A percentile compares a stretch with the other conserved stretches of the same genome.
Evolutionary conservation across 2,113 vertebrate genomes (phyloP).

Genomic region (Silurus asotus): DNA sequence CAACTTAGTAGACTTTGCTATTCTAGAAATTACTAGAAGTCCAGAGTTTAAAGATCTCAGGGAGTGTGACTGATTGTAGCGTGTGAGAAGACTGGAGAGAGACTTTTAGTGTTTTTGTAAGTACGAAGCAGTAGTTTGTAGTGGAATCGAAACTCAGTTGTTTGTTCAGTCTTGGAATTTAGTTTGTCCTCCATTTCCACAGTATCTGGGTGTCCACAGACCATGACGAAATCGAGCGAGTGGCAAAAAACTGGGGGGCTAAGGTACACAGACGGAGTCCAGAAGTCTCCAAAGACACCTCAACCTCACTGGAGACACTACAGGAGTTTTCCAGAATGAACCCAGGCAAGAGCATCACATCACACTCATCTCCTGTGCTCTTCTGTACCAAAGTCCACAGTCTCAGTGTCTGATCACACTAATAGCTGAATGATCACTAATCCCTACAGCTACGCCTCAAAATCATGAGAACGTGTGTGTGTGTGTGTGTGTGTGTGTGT

Average conservation of each 20-base stretch:
- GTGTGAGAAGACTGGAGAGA: too few relatives aligned
- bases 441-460: neutral
- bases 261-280: slow-evolving; percentile 85
- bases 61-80: too few relatives aligned
- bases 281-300: slow-evolving; percentile 84
- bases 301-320: slow-evolving; percentile 88
- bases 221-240: slow-evolving; percentile 85
- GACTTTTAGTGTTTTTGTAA: too few relatives aligned
- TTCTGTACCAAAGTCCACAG: neutral
- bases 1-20: too few relatives aligned
- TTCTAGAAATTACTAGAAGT: too few relatives aligned
- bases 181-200: slow-evolving; percentile 26
- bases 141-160: too few relatives aligned
- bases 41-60: too few relatives aligned
- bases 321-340: slow-evolving; percentile 80
- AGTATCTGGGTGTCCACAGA: slow-evolving; percentile 97
- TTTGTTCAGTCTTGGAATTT: neutral
- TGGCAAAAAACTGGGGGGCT: slow-evolving; percentile 81
- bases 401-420: neutral
- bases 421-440: neutral
- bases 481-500: slow-evolving; percentile 2
- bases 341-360: slow-evolving; percentile 68
- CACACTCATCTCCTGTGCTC: neutral
- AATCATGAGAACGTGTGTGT: neutral
- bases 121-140: too few relatives aligned